Percentiles rank a stretch among this genome's conserved stretches.
Conservation (phyloP, 2,888 invertebrate species). For the Conus canariensis region DNA sequence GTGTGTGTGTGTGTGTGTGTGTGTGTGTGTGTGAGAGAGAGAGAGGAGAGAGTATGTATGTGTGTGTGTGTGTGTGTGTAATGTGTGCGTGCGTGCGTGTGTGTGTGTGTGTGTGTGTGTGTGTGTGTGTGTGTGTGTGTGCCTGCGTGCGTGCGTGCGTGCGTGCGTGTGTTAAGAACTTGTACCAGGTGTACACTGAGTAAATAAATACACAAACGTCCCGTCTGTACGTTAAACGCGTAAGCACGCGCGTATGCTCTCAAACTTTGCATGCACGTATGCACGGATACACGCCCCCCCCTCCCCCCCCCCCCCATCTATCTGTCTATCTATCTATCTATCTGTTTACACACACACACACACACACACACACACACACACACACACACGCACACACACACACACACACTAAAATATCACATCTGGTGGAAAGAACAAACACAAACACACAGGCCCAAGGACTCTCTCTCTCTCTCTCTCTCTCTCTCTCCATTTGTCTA, state of each 20-base stretch:
- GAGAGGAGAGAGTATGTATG: background rate
- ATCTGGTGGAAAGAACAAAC: background rate
- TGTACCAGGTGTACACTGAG: no score
- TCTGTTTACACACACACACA: no score
- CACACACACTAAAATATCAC: background rate
- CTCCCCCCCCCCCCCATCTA: no score
- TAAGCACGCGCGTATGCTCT: background rate
- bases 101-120: background rate
- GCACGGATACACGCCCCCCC: no score
- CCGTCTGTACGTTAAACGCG: background rate
- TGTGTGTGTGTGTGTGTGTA: no score
- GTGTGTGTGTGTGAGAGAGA: constrained; percentile 8
- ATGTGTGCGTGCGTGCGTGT: background rate
- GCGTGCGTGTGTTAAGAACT: no score
- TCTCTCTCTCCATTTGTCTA: no score
- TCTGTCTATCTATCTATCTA: no score
- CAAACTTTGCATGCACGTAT: no score
- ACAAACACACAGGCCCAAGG: background rate
- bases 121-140: background rate
- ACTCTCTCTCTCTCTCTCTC: background rate
- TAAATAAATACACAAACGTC: no score
- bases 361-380: background rate
- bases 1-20: constrained; percentile 12
- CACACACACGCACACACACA: background rate
- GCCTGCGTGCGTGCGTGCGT: no score